phyloP scores from a whole-genome alignment of 2,113 vertebrate species.

The Elephas maximus region DNA sequence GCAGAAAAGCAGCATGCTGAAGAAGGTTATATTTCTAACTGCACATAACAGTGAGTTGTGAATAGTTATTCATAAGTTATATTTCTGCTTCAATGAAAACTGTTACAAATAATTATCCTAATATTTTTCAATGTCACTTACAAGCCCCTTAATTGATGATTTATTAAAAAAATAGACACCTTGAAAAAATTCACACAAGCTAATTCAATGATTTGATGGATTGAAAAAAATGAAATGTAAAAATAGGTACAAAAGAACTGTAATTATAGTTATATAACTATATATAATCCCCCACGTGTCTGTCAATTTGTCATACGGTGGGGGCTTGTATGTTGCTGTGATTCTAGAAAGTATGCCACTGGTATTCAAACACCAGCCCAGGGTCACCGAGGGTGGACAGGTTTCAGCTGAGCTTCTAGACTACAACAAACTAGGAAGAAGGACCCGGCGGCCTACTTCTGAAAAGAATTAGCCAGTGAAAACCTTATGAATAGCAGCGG shows the following conservation, averaged over 20 bases:
- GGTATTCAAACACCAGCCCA: no score
- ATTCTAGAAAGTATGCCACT: no score
- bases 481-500: no score
- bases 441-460: no score
- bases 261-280: no score
- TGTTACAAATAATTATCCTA: conserved; percentile 34
- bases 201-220: conserved; percentile 32
- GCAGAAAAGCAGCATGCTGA: not conserved
- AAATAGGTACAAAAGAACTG: not conserved
- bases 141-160: not conserved
- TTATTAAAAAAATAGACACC: not conserved
- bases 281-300: no score
- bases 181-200: not conserved
- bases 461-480: no score
- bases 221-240: not conserved
- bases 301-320: no score
- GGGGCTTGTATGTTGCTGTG: no score
- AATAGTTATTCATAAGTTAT: not conserved
- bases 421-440: no score
- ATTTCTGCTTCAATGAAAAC: conserved; percentile 41
- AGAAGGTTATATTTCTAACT: not conserved
- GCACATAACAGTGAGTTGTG: not conserved
- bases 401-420: no score
- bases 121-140: conserved; percentile 15
- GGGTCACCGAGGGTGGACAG: no score